Evolutionary conservation across 2,888 invertebrate genomes (phyloP).

Genomic region (Harpalus rufipes): DNA sequence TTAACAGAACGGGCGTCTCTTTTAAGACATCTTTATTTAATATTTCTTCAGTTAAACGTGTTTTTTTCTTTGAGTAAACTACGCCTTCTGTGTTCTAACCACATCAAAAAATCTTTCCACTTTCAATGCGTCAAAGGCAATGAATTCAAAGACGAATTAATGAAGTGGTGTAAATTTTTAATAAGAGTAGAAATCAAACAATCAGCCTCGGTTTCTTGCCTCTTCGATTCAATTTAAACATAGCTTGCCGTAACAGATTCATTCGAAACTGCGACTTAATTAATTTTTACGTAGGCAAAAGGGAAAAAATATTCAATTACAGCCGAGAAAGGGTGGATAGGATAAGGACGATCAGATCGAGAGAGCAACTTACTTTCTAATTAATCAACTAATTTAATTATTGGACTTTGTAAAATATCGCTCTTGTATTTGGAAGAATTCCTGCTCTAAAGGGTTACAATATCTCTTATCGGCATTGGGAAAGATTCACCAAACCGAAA

Average conservation of each 20-base stretch:
- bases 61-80: constrained; percentile 4
- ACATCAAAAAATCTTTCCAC: constrained; percentile 33
- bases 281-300: constrained; percentile 64
- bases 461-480: constrained; percentile 49
- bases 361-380: constrained; percentile 68
- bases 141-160: constrained; percentile 60
- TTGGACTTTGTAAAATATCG: constrained; percentile 73
- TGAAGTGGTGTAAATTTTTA: constrained; percentile 57
- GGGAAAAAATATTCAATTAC: constrained; percentile 66
- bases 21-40: too few relatives aligned
- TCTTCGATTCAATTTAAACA: constrained; percentile 62
- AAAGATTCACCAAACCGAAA: neutral
- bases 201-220: constrained; percentile 47
- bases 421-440: constrained; percentile 66
- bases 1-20: too few relatives aligned
- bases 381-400: constrained; percentile 74
- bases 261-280: constrained; percentile 62
- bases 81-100: constrained; percentile 23
- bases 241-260: constrained; percentile 56
- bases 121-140: constrained; percentile 47
- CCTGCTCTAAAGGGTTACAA: constrained; percentile 55
- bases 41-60: neutral
- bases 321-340: constrained; percentile 50
- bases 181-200: constrained; percentile 62
- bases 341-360: constrained; percentile 61